A percentile compares a stretch with the other conserved stretches of the same genome.
These are phyloP conservation scores for Therioaphis trifolii DNA, from an alignment of 2,888 invertebrate genomes.

Conservation along the genomic window DNA sequence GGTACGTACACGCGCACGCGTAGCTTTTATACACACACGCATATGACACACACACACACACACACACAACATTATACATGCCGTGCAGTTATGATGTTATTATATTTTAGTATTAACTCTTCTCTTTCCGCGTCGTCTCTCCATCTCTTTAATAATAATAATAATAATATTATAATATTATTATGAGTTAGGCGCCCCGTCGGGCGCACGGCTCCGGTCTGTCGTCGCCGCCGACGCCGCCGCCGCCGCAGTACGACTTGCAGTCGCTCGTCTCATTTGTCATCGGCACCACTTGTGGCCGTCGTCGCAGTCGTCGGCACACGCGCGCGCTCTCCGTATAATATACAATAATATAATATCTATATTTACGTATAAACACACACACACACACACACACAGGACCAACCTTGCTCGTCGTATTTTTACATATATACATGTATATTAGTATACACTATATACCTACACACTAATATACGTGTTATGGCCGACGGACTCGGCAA, in stretches of 20 bases:
- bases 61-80: background rate
- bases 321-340: background rate
- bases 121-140: background rate
- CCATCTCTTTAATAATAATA: background rate
- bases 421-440: too few relatives aligned
- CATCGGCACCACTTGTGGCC: slow-evolving; percentile 56
- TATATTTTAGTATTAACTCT: background rate
- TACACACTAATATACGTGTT: too few relatives aligned
- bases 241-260: slow-evolving; percentile 24
- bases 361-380: background rate
- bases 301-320: background rate
- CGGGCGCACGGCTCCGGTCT: slow-evolving; percentile 55
- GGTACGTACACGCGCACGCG: background rate
- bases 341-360: background rate
- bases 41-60: background rate
- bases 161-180: background rate
- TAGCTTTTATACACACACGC: too few relatives aligned
- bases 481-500: too few relatives aligned
- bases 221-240: slow-evolving; percentile 26
- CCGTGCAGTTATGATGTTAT: background rate
- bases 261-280: slow-evolving; percentile 58
- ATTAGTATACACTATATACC: too few relatives aligned
- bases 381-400: background rate
- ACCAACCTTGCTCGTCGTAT: too few relatives aligned
- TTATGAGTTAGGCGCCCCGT: slow-evolving; percentile 25